A percentile compares a stretch with the other conserved stretches of the same genome.
Evolutionary conservation across 2,888 invertebrate species (phyloP).

Genomic region (Archips crataeganus): DNA sequence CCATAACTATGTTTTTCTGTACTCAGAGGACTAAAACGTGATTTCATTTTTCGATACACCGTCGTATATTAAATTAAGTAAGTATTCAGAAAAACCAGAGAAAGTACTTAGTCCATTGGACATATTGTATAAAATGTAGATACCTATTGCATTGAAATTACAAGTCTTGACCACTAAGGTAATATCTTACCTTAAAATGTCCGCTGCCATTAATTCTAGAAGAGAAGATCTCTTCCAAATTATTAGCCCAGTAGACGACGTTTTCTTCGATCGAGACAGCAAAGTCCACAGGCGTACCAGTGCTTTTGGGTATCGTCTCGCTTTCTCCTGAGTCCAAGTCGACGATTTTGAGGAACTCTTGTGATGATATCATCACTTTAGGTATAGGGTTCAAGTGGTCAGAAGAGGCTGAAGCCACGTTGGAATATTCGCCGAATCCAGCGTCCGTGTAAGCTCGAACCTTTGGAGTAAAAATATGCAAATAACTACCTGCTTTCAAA

Average conservation of each 20-base stretch:
- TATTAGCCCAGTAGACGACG: slow-evolving; percentile 93
- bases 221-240: slow-evolving; percentile 89
- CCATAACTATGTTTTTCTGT: too few relatives aligned
- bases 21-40: too few relatives aligned
- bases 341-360: slow-evolving; percentile 89
- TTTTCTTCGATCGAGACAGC: slow-evolving; percentile 89
- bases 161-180: neutral
- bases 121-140: too few relatives aligned
- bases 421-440: slow-evolving; percentile 90
- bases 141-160: too few relatives aligned
- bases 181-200: slow-evolving; percentile 73
- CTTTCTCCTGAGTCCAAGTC: slow-evolving; percentile 91
- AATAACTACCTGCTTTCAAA: too few relatives aligned
- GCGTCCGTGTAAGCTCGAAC: slow-evolving; percentile 93
- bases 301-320: slow-evolving; percentile 86
- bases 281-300: slow-evolving; percentile 89
- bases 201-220: slow-evolving; percentile 85
- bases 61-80: too few relatives aligned
- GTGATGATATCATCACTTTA: slow-evolving; percentile 90
- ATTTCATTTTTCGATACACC: too few relatives aligned
- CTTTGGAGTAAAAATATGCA: slow-evolving; percentile 66
- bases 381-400: slow-evolving; percentile 92
- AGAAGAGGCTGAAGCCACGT: slow-evolving; percentile 86
- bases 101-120: too few relatives aligned
- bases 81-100: too few relatives aligned